Evolutionary conservation across 2,113 vertebrate genomes (phyloP).

Genomic region (Menidia beryllina): DNA sequence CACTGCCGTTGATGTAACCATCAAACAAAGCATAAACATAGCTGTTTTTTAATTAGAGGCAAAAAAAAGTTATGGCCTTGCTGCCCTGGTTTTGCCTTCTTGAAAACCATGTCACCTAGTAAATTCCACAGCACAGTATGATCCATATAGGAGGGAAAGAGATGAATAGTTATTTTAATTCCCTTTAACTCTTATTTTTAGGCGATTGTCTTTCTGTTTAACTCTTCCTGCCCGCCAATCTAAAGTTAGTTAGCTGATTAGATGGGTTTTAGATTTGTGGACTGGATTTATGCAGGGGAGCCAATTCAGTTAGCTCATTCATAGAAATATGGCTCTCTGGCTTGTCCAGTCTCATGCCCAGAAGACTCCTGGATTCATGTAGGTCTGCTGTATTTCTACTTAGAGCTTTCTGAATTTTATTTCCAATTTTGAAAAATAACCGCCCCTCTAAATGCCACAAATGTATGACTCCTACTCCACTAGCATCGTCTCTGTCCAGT

Average conservation of each 20-base stretch:
- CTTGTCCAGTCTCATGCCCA: not conserved
- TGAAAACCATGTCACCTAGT: not conserved
- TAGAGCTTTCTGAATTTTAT: not conserved
- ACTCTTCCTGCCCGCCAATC: not conserved
- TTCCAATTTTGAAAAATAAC: not conserved
- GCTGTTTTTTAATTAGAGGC: not conserved
- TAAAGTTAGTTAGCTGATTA: not conserved
- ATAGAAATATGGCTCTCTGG: not conserved
- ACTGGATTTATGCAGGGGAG: not conserved
- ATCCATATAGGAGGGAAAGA: too few species aligned
- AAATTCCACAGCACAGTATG: not conserved
- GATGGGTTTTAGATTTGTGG: not conserved
- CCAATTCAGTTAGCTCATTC: too few species aligned
- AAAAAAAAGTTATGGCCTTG: too few species aligned
- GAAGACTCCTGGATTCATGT: not conserved
- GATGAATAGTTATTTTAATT: too few species aligned
- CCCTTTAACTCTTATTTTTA: not conserved
- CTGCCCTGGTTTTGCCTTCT: not conserved
- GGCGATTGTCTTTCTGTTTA: not conserved
- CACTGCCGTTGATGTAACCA: constrained; percentile 54
- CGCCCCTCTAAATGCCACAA: not conserved
- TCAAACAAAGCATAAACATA: not conserved
- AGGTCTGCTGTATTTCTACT: not conserved
- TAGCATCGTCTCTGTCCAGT: constrained; percentile 27
- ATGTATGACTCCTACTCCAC: constrained; percentile 32